phyloP scores from a whole-genome alignment of 2,888 invertebrate species.

The Andrena fulva region DNA sequence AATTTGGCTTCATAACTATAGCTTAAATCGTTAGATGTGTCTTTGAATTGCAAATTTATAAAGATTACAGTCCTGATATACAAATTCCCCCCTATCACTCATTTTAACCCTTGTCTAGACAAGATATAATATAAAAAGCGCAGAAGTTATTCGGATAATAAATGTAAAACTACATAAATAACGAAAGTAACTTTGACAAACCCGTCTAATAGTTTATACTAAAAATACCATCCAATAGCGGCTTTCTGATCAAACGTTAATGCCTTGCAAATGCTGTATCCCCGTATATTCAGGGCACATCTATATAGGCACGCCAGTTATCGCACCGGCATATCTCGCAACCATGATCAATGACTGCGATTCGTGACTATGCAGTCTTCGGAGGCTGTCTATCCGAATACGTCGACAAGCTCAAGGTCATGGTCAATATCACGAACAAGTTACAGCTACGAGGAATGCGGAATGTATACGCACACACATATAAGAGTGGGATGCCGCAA shows the following conservation, averaged over 20 bases:
- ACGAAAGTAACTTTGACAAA: not conserved
- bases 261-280: not conserved
- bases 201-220: not conserved
- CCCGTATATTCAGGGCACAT: not conserved
- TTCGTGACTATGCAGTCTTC: constrained; percentile 60
- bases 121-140: no score
- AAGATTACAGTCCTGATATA: no score
- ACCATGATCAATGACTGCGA: constrained; percentile 56
- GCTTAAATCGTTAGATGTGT: no score
- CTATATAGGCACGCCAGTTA: constrained; percentile 14
- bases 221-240: not conserved
- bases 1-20: not conserved
- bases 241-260: not conserved
- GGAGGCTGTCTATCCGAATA: constrained; percentile 55
- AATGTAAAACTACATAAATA: not conserved
- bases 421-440: constrained; percentile 57
- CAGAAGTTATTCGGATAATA: no score
- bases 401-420: constrained; percentile 54
- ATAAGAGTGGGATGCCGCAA: constrained; percentile 44
- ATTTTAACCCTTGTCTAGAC: no score
- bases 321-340: constrained; percentile 48
- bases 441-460: constrained; percentile 41
- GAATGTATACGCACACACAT: constrained; percentile 39
- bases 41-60: no score
- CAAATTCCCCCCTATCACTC: no score